These are phyloP conservation scores for Rhagoletis zephyria DNA, from an alignment of 1,140 invertebrate genomes.

Conservation along the genomic window DNA sequence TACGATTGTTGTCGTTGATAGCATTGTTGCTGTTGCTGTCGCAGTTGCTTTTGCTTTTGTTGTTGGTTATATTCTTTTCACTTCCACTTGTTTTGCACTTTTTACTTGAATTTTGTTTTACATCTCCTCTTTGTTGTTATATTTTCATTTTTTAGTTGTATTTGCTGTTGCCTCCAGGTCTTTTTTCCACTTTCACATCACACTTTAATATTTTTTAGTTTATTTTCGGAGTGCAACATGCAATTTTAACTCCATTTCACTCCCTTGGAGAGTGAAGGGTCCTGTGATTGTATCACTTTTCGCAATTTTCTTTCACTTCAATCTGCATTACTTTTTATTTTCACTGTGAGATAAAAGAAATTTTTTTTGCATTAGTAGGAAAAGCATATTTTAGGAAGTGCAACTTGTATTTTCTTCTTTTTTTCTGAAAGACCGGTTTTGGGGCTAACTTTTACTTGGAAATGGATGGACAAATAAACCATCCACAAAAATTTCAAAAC, in stretches of 20 bases:
- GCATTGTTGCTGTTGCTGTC: slow-evolving; percentile 20
- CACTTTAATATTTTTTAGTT: slow-evolving; percentile 15
- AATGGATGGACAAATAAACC: no score
- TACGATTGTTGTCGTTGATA: slow-evolving; percentile 48
- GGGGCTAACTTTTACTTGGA: no score
- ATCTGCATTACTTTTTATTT: neutral
- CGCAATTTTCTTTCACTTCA: neutral
- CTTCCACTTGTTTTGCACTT: neutral
- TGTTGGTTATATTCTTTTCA: neutral
- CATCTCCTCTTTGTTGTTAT: neutral
- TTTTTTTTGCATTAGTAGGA: neutral
- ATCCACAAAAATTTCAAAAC: no score
- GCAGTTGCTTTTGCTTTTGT: neutral
- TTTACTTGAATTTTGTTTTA: slow-evolving; percentile 18
- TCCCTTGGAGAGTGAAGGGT: neutral
- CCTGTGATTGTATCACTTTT: neutral
- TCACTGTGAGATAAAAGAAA: neutral
- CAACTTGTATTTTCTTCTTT: neutral
- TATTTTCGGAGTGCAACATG: neutral
- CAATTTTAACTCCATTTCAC: neutral
- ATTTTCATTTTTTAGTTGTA: slow-evolving; percentile 10
- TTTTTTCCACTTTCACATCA: neutral
- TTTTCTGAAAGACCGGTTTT: no score
- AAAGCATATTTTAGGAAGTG: neutral
- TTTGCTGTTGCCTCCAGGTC: neutral